Conservation (phyloP, 37 sponge, comb jelly and placozoan species). For the Tethya wilhelma region DNA sequence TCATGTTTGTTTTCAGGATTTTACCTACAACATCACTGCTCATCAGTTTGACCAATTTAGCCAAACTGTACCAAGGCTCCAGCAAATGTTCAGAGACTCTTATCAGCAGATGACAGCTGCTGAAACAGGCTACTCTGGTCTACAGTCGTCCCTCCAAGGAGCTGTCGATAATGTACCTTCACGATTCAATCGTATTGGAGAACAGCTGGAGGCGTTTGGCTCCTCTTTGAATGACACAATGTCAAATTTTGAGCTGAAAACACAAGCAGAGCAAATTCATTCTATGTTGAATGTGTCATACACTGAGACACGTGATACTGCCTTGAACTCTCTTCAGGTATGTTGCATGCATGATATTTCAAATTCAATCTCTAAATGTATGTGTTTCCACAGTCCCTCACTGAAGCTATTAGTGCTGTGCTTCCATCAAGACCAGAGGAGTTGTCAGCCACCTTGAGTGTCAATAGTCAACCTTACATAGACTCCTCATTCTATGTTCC, state of each 20-base stretch:
- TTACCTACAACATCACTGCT: constrained; percentile 19
- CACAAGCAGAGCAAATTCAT: neutral
- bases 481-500: constrained; percentile 34
- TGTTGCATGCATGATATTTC: neutral
- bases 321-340: neutral
- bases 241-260: constrained; percentile 2
- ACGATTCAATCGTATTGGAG: constrained; percentile 10
- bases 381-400: constrained; percentile 12
- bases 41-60: constrained; percentile 5
- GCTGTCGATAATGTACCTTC: constrained; percentile 4
- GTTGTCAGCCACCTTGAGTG: neutral
- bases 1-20: neutral
- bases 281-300: neutral
- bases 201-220: neutral
- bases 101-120: neutral
- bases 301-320: neutral
- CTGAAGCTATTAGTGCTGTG: constrained; percentile 5
- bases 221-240: neutral
- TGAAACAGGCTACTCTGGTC: constrained; percentile 6
- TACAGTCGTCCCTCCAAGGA: neutral
- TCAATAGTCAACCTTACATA: constrained; percentile 29
- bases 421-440: constrained; percentile 20
- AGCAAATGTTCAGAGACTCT: neutral
- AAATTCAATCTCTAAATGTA: neutral
- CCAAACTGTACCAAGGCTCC: neutral